These are phyloP conservation scores for Serinus canaria DNA, from an alignment of 2,113 vertebrate species.

Conservation along the genomic window DNA sequence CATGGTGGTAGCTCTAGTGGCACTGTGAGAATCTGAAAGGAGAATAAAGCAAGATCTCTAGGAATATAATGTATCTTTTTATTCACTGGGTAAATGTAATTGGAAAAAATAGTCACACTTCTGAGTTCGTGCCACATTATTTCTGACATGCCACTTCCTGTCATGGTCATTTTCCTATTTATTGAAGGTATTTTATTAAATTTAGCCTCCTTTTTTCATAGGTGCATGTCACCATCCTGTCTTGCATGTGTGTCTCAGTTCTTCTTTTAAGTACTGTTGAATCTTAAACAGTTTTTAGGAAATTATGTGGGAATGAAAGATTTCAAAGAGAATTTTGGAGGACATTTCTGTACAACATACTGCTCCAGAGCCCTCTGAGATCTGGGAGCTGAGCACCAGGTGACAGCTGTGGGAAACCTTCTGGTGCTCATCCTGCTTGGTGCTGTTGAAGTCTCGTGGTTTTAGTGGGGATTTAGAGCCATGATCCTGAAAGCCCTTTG, in stretches of 20 bases:
- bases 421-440: neutral
- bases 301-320: neutral
- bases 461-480: neutral
- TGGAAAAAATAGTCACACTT: neutral
- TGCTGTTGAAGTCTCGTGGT: accelerated
- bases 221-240: neutral
- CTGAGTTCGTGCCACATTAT: accelerated
- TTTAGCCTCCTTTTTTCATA: neutral
- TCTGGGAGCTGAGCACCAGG: neutral
- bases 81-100: neutral
- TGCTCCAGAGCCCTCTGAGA: neutral
- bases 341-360: accelerated
- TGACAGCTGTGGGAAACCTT: neutral
- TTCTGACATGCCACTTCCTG: neutral
- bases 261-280: neutral
- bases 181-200: neutral
- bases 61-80: neutral
- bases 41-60: neutral
- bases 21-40: neutral
- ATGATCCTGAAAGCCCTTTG: neutral
- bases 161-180: neutral
- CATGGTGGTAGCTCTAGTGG: accelerated
- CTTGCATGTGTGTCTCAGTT: neutral
- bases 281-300: neutral
- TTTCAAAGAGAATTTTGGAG: neutral